Base-by-base conservation (phyloP, 2,113 vertebrate genomes). In the Aspiorhynchus laticeps region DNA sequence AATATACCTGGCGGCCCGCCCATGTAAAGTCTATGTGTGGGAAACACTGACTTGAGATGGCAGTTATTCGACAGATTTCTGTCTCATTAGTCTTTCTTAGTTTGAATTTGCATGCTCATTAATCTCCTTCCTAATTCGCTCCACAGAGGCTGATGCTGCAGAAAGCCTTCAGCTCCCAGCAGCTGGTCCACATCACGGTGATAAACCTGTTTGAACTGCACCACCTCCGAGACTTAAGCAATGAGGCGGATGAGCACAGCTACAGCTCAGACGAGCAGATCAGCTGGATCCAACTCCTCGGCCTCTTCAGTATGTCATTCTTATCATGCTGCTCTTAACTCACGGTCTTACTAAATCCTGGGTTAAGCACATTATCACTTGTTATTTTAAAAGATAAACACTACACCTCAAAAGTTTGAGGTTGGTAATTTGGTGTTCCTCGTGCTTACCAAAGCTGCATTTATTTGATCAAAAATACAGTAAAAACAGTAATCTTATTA, bases 191-290 rank as follows among this genome's bases (percentile, higher is more conserved):
- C 80, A 97, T 99, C 93, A 98, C 98, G 14, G 96, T 99, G 90
- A 98, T 99, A 92, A 99, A 99, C 93, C 95, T 99, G 89, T 99
- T 99, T 86, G 97, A 98, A 90, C 95, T 99, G 4, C 98, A 99
- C 88, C 98, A 99, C 93, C 96, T 99, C 86, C 92, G 97, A 87
- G 98, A 98, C 91, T 97, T 97, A 90, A 95, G 96, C 87, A 95
- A 93, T 0, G 97, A 98, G 78, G 91, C 95, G 0, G 96, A 97
- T 38, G 95, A 96, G 80, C 96, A 95, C 80, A 96, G 92, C 92
- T 96, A 95, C 41, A 97, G 95, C 90, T 93, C 95, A 43, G 92
- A 96, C 2, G 97, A 99, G 87, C 96, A 97, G 91, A 94, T 96
- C 90, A 96, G 97, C 94, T 99, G 98, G 98, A 96, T 97, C 80